These are phyloP conservation scores for Papilio gigon DNA, from an alignment of 2,888 invertebrate species.

Conservation along the genomic window DNA sequence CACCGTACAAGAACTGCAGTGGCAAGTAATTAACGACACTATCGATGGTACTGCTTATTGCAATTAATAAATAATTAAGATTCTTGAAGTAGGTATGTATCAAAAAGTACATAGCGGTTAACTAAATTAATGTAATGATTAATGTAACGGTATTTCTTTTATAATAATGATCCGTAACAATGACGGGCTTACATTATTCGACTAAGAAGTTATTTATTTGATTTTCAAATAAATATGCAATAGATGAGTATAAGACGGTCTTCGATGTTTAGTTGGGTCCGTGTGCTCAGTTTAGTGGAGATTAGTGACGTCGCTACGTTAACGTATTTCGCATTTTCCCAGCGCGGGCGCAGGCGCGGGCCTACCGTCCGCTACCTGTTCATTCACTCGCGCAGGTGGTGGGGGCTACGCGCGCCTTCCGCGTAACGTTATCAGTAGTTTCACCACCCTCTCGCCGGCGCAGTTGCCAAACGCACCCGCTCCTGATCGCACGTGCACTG, in stretches of 20 bases:
- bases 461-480: constrained; percentile 81
- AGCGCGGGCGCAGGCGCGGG: constrained; percentile 54
- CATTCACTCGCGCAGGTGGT: constrained; percentile 73
- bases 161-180: neutral
- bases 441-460: constrained; percentile 77
- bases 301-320: constrained; percentile 35
- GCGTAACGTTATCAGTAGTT: constrained; percentile 81
- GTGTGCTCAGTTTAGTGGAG: neutral
- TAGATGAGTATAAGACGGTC: neutral
- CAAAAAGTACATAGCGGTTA: neutral
- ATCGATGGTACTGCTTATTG: too few relatives aligned
- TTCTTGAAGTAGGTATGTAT: neutral
- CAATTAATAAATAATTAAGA: neutral
- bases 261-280: neutral
- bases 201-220: neutral
- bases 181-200: too few relatives aligned
- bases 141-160: constrained; percentile 26
- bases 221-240: constrained; percentile 1
- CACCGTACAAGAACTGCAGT: too few relatives aligned
- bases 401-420: constrained; percentile 74
- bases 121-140: constrained; percentile 22
- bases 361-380: constrained; percentile 76
- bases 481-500: constrained; percentile 74
- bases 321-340: constrained; percentile 49
- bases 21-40: too few relatives aligned